These are phyloP conservation scores for Eupeodes luniger DNA, from an alignment of 2,888 invertebrate genomes.

Conservation along the genomic window DNA sequence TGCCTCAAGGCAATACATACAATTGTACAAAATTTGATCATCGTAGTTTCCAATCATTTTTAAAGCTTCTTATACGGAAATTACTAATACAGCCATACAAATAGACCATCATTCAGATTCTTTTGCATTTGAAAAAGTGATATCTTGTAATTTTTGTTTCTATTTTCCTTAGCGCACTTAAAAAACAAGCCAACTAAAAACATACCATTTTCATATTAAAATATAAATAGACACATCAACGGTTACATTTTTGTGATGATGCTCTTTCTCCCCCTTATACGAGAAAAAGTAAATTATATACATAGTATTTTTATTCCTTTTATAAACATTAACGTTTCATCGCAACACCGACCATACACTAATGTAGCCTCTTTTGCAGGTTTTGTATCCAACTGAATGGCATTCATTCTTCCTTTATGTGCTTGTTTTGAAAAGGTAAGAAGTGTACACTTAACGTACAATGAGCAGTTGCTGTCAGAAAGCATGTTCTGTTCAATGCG, in stretches of 20 bases:
- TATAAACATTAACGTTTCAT: slow-evolving; percentile 33
- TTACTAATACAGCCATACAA: no score
- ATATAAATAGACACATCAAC: slow-evolving; percentile 30
- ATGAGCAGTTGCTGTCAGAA: slow-evolving; percentile 46
- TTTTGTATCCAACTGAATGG: slow-evolving; percentile 25
- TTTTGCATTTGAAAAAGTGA: no score
- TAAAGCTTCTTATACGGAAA: no score
- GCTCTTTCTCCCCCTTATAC: background rate
- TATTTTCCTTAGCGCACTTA: background rate
- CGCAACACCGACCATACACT: slow-evolving; percentile 34
- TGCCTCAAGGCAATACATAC: no score
- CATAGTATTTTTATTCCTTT: slow-evolving; percentile 1
- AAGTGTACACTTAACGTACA: slow-evolving; percentile 43
- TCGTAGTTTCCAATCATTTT: no score
- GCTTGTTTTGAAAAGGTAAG: slow-evolving; percentile 38
- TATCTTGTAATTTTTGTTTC: background rate
- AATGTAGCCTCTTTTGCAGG: slow-evolving; percentile 42
- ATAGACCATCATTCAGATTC: no score
- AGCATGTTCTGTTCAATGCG: slow-evolving; percentile 19
- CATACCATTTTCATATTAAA: background rate
- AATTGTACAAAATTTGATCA: no score
- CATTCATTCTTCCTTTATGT: slow-evolving; percentile 25
- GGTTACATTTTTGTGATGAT: background rate
- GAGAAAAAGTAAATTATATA: no score
- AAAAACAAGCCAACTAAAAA: background rate